These are phyloP conservation scores for Neotoma lepida DNA, from an alignment of 2,113 vertebrate genomes.

Conservation along the genomic window DNA sequence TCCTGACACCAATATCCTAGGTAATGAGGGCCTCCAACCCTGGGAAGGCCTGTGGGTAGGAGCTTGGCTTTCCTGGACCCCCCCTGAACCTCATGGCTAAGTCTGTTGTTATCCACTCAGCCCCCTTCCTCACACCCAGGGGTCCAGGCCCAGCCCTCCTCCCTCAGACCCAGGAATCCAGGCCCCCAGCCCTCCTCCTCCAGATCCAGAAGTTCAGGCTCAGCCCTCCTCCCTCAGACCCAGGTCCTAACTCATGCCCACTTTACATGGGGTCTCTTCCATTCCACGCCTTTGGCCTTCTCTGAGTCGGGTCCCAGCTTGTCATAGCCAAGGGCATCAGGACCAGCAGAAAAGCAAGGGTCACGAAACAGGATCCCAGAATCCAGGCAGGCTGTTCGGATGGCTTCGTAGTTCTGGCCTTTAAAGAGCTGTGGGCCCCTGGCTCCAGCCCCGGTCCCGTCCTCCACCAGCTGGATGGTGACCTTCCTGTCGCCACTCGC, in stretches of 20 bases:
- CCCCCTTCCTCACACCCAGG: neutral
- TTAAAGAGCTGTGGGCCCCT: constrained; percentile 35
- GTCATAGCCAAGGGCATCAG: constrained; percentile 78
- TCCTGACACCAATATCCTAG: neutral
- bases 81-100: neutral
- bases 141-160: neutral
- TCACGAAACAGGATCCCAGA: constrained; percentile 74
- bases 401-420: constrained; percentile 75
- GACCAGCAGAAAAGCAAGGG: constrained; percentile 77
- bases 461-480: constrained; percentile 71
- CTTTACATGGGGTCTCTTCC: constrained; percentile 82
- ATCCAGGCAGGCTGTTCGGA: constrained; percentile 75
- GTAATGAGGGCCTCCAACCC: neutral
- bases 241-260: neutral
- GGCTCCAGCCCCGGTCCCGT: constrained; percentile 4
- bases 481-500: constrained; percentile 40
- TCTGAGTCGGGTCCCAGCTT: constrained; percentile 71
- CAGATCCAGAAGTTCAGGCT: neutral
- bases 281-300: constrained; percentile 76
- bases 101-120: neutral
- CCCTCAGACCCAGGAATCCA: neutral
- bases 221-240: neutral
- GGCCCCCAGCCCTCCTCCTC: neutral
- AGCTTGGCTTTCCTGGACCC: neutral
- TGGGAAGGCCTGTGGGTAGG: neutral